phyloP scores from a whole-genome alignment of 2,797 vertebrate genomes.

The Coendou prehensilis region DNA sequence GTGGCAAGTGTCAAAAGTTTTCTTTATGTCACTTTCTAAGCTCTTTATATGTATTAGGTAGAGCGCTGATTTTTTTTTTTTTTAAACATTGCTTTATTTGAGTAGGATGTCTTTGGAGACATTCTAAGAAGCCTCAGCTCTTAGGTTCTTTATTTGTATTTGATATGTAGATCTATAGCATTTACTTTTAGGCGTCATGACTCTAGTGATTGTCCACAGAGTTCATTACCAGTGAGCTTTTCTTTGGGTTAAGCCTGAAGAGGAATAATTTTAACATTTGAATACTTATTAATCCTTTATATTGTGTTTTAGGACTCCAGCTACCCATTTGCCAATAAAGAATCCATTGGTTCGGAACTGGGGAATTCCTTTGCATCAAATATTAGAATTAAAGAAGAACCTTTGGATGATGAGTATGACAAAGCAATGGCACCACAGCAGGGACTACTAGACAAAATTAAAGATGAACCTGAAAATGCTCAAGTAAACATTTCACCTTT shows the following conservation, averaged over 20 bases:
- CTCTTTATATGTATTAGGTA: slow-evolving; percentile 76
- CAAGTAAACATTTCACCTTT: slow-evolving; percentile 91
- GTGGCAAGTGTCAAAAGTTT: slow-evolving; percentile 85
- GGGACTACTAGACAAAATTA: slow-evolving; percentile 92
- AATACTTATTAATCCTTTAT: slow-evolving; percentile 88
- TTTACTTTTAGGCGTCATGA: slow-evolving; percentile 73
- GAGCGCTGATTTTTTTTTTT: slow-evolving; percentile 44
- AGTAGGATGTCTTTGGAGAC: slow-evolving; percentile 71
- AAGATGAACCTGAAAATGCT: slow-evolving; percentile 95
- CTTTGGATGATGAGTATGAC: slow-evolving; percentile 97
- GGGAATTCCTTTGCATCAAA: slow-evolving; percentile 90
- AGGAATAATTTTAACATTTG: slow-evolving; percentile 78
- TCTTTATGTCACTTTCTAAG: slow-evolving; percentile 83
- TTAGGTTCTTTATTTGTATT: slow-evolving; percentile 76
- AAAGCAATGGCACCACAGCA: slow-evolving; percentile 92
- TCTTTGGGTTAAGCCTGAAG: slow-evolving; percentile 83
- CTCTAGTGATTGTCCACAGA: slow-evolving; percentile 66
- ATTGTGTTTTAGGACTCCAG: slow-evolving; percentile 91
- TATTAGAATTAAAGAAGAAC: slow-evolving; percentile 98
- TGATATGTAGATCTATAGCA: slow-evolving; percentile 65
- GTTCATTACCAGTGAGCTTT: slow-evolving; percentile 80
- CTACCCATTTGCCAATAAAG: slow-evolving; percentile 92
- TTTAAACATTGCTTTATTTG: slow-evolving; percentile 66
- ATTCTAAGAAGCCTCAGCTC: slow-evolving; percentile 58
- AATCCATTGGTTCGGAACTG: slow-evolving; percentile 90